Percentiles rank a stretch among this genome's conserved stretches.
phyloP scores from a whole-genome alignment of 1,140 invertebrate genomes.

The Bombus ignitus region DNA sequence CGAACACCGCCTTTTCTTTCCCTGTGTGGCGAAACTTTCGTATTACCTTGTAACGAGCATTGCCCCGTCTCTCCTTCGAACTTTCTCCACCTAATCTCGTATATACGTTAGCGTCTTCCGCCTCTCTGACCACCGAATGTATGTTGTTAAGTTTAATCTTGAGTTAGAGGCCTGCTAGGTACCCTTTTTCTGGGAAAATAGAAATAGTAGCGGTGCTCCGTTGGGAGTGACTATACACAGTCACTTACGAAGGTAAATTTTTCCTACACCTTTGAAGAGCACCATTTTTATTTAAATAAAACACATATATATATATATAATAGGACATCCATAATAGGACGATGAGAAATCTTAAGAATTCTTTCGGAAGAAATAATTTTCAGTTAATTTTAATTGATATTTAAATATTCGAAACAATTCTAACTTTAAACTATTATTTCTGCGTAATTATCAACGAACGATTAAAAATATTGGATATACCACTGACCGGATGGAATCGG shows the following conservation, averaged over 20 bases:
- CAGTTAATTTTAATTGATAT: too few species aligned
- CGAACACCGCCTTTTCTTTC: conserved; percentile 26
- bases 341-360: too few species aligned
- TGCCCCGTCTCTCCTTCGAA: conserved; percentile 39
- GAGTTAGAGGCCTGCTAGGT: conserved; percentile 48
- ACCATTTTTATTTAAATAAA: not conserved
- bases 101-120: conserved; percentile 39
- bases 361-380: too few species aligned
- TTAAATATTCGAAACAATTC: not conserved
- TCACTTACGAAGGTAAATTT: too few species aligned
- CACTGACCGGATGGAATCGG: not conserved
- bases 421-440: not conserved
- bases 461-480: not conserved
- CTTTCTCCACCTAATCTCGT: conserved; percentile 59
- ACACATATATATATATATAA: fast-evolving
- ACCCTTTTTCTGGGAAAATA: conserved; percentile 5
- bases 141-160: conserved; percentile 48
- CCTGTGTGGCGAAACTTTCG: conserved; percentile 52
- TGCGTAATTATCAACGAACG: not conserved
- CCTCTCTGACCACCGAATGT: conserved; percentile 36
- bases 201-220: not conserved
- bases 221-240: too few species aligned
- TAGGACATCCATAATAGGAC: too few species aligned
- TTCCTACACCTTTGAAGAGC: not conserved
- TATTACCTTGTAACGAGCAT: conserved; percentile 64